Conservation (phyloP, 1,140 invertebrate species). For the Scaptomyza graminum region DNA sequence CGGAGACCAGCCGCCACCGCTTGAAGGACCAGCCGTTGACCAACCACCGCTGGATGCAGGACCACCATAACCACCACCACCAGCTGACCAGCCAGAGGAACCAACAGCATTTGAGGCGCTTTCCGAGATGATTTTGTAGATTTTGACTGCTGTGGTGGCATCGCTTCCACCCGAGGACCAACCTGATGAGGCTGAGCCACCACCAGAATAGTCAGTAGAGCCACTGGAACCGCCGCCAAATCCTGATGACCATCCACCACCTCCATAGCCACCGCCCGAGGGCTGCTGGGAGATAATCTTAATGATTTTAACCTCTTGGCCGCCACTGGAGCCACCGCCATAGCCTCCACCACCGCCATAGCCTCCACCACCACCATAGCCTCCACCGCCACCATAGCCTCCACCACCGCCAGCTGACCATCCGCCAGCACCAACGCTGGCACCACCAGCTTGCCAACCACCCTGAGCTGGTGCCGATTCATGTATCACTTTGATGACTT, state of each 20-base stretch:
- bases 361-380: conserved; percentile 28
- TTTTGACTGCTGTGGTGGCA: conserved; percentile 58
- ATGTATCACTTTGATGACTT: conserved; percentile 70
- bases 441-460: conserved; percentile 40
- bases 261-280: conserved; percentile 51
- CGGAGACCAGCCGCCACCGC: conserved; percentile 36
- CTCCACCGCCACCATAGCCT: conserved; percentile 18
- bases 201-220: conserved; percentile 52
- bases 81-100: conserved; percentile 48
- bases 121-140: conserved; percentile 70
- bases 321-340: conserved; percentile 32
- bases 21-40: conserved; percentile 2
- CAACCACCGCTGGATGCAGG: conserved; percentile 21
- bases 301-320: conserved; percentile 64
- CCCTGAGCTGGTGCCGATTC: conserved; percentile 43
- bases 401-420: conserved; percentile 4
- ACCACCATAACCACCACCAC: conserved; percentile 20
- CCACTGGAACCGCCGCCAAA: conserved; percentile 17
- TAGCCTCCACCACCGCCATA: conserved; percentile 18
- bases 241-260: conserved; percentile 45
- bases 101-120: conserved; percentile 44
- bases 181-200: conserved; percentile 43
- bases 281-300: conserved; percentile 64
- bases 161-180: conserved; percentile 59
- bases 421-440: conserved; percentile 26